Evolutionary conservation across 2,113 vertebrate species (phyloP).

Genomic region (Apteryx mantelli): DNA sequence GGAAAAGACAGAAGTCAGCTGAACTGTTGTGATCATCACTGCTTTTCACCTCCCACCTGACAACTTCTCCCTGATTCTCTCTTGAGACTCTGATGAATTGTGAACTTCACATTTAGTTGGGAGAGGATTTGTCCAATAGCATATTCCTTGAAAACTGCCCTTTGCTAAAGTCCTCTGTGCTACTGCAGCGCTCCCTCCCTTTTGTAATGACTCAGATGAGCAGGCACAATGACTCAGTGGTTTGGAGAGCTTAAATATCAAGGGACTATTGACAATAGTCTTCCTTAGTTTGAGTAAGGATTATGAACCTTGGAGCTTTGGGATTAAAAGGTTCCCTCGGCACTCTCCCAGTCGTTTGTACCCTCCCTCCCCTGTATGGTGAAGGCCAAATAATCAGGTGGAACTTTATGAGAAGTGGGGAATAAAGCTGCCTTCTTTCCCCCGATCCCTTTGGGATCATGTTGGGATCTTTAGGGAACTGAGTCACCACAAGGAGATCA

Average conservation of each 20-base stretch:
- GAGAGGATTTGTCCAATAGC: neutral
- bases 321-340: neutral
- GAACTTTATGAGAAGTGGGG: neutral
- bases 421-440: neutral
- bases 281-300: constrained; percentile 23
- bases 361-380: neutral
- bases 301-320: constrained; percentile 8
- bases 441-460: neutral
- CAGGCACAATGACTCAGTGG: constrained; percentile 60
- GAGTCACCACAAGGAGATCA: neutral
- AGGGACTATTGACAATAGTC: constrained; percentile 27
- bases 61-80: neutral
- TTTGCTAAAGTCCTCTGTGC: neutral
- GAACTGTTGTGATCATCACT: neutral
- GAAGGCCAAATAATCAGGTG: neutral
- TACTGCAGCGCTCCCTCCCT: neutral
- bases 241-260: constrained; percentile 61
- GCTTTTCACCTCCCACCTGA: neutral
- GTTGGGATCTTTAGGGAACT: neutral
- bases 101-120: neutral
- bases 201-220: constrained; percentile 49
- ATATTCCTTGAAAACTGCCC: neutral
- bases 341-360: neutral
- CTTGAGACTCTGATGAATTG: neutral
- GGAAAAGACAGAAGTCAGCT: neutral